phyloP scores from a whole-genome alignment of 2,113 vertebrate genomes.

The Phoenicopterus ruber region DNA sequence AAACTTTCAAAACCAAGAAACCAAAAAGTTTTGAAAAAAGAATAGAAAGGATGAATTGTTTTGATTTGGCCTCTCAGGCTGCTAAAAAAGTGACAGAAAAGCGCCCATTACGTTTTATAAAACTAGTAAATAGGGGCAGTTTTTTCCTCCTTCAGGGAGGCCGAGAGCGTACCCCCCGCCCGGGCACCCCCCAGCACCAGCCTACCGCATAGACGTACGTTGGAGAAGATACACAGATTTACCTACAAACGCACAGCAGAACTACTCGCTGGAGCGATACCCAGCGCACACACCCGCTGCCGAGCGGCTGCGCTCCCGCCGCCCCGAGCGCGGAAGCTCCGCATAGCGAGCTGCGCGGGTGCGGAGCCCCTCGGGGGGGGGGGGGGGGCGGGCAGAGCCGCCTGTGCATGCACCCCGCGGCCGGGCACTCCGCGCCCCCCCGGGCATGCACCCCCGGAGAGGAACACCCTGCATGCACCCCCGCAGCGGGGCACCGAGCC shows the following conservation, averaged over 20 bases:
- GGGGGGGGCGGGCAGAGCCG: background rate
- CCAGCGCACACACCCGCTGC: background rate
- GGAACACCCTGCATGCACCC: background rate
- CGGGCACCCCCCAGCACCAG: background rate
- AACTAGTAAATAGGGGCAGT: background rate
- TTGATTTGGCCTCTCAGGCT: background rate
- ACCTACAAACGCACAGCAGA: background rate
- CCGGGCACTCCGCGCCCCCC: background rate
- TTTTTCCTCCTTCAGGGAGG: background rate
- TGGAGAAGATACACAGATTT: background rate
- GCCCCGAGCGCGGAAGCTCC: background rate
- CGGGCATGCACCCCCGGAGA: background rate
- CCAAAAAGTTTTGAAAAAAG: background rate
- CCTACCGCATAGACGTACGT: rapidly evolving
- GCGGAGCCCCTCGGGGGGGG: too few species aligned
- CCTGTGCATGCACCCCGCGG: background rate
- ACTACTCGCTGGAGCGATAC: background rate
- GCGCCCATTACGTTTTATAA: rapidly evolving
- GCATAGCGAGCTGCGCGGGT: background rate
- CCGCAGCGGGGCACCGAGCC: too few species aligned
- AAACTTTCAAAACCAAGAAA: background rate
- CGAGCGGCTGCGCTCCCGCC: background rate
- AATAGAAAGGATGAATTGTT: background rate
- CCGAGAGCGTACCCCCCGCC: background rate
- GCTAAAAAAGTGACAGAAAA: background rate